Conservation (phyloP, 2,797 vertebrate species). For the Lepus oiostolus region DNA sequence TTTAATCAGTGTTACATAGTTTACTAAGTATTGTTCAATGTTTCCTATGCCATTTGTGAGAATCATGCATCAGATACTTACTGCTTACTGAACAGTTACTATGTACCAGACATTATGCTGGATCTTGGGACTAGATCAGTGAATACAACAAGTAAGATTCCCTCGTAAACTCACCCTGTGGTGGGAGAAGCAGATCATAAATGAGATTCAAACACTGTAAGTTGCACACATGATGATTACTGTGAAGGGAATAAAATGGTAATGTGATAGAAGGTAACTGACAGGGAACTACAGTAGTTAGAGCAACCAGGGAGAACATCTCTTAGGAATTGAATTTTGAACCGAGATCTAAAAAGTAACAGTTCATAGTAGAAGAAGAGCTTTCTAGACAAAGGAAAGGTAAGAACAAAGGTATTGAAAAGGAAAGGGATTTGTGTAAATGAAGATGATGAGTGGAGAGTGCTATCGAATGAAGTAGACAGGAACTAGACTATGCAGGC, state of each 20-base stretch:
- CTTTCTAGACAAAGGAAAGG: constrained; percentile 1
- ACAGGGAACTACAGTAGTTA: neutral
- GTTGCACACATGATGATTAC: neutral
- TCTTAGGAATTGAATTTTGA: constrained; percentile 13
- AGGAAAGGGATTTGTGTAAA: neutral
- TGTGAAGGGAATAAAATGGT: neutral
- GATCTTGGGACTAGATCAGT: neutral
- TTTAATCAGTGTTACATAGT: constrained; percentile 5
- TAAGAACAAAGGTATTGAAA: neutral
- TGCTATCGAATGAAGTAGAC: neutral
- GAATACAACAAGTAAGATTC: neutral
- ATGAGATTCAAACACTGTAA: neutral
- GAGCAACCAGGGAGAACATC: neutral
- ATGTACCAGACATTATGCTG: neutral
- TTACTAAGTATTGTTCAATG: neutral
- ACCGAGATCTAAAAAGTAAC: neutral
- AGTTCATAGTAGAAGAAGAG: neutral
- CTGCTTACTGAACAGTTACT: neutral
- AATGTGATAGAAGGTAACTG: neutral
- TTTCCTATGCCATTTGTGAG: constrained; percentile 12
- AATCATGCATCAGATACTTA: neutral
- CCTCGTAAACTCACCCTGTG: neutral
- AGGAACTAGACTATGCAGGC: neutral
- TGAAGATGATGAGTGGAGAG: neutral
- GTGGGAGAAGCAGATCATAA: neutral